phyloP scores from a whole-genome alignment of 2,113 vertebrate species.

The Ptilorrhoa leucosticta region DNA sequence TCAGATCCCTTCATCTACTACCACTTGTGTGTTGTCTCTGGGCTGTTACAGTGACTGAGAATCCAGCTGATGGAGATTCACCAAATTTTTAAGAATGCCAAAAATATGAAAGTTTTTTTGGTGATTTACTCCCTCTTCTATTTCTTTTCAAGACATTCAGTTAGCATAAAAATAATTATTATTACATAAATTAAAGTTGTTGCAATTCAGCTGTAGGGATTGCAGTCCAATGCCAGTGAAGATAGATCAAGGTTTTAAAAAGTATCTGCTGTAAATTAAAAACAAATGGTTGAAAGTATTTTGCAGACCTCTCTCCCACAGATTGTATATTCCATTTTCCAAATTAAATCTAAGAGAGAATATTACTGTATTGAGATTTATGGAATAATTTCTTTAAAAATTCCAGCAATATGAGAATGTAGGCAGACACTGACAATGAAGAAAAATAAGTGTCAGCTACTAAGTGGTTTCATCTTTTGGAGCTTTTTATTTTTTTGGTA shows the following conservation, averaged over 20 bases:
- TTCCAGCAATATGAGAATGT: slow-evolving; percentile 56
- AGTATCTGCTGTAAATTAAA: slow-evolving; percentile 52
- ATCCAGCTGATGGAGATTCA: not conserved
- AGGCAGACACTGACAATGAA: slow-evolving; percentile 39
- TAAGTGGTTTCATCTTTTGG: slow-evolving; percentile 46
- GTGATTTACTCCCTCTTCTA: not conserved
- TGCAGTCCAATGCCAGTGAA: not conserved
- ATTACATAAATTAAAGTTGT: slow-evolving; percentile 44
- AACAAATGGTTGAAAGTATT: slow-evolving; percentile 63
- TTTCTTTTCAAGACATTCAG: slow-evolving; percentile 5
- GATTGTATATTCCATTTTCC: slow-evolving; percentile 69
- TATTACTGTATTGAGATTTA: slow-evolving; percentile 73
- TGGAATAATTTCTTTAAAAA: slow-evolving; percentile 64
- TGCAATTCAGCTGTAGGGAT: slow-evolving; percentile 53
- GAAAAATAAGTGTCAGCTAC: slow-evolving; percentile 55
- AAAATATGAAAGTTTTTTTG: not conserved
- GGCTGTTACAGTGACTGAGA: not conserved
- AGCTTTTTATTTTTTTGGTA: not conserved
- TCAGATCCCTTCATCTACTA: not conserved
- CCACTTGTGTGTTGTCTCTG: not conserved
- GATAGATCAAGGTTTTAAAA: slow-evolving; percentile 49
- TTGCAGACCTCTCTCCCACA: slow-evolving; percentile 61
- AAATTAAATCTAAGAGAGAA: slow-evolving; percentile 71
- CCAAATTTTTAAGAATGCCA: not conserved
- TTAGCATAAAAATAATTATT: slow-evolving; percentile 17